These are phyloP conservation scores for Sinocyclocheilus rhinocerous DNA, from an alignment of 2,113 vertebrate species.

Conservation along the genomic window DNA sequence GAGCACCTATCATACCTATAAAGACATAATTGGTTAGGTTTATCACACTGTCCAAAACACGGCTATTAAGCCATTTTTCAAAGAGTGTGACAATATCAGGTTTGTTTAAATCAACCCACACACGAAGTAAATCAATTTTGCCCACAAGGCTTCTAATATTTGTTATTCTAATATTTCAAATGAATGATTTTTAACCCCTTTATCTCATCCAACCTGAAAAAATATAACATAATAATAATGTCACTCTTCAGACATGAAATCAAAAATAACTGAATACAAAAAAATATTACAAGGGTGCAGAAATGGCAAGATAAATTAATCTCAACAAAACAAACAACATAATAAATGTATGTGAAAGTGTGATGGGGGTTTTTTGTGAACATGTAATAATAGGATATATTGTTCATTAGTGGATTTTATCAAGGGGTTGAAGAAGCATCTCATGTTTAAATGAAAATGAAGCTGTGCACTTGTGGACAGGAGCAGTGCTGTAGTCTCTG, in stretches of 20 bases:
- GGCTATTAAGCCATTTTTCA: background rate
- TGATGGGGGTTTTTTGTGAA: background rate
- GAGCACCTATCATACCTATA: too few relatives aligned
- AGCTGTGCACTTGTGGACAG: conserved; percentile 90
- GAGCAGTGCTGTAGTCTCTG: conserved; percentile 79
- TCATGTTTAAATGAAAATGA: conserved; percentile 83
- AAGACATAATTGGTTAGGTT: too few relatives aligned
- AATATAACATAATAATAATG: background rate
- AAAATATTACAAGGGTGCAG: background rate
- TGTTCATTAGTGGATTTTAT: background rate
- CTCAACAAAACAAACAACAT: too few relatives aligned
- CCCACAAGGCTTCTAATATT: background rate
- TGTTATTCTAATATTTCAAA: background rate
- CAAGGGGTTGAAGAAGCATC: background rate
- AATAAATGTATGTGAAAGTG: too few relatives aligned
- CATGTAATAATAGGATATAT: background rate
- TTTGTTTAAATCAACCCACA: background rate
- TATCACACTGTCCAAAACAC: too few relatives aligned
- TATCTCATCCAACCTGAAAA: background rate
- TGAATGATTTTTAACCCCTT: background rate
- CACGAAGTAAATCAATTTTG: background rate
- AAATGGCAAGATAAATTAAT: too few relatives aligned
- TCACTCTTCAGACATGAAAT: too few relatives aligned
- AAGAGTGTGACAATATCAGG: background rate
- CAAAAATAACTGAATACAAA: background rate